phyloP scores from a whole-genome alignment of 2,888 invertebrate species.

The Phortica magna region DNA sequence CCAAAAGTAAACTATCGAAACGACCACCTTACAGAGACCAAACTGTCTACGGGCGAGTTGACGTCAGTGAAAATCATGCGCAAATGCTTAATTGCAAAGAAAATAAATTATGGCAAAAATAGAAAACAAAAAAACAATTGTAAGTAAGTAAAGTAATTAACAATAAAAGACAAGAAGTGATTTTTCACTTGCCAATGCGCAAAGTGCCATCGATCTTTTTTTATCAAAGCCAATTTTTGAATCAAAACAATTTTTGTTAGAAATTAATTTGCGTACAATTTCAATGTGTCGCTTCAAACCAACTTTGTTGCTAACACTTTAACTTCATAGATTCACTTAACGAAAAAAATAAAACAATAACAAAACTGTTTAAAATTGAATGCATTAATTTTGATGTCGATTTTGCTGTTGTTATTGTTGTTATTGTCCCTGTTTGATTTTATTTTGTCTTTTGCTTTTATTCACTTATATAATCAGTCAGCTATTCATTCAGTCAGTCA shows the following conservation, averaged over 20 bases:
- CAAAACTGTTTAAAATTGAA: not conserved
- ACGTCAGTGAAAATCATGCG: too few species aligned
- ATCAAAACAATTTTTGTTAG: not conserved
- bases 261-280: conserved; percentile 4
- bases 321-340: not conserved
- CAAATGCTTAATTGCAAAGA: too few species aligned
- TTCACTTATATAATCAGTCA: not conserved
- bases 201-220: too few species aligned
- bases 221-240: too few species aligned
- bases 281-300: not conserved
- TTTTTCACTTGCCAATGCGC: too few species aligned
- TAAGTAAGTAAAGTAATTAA: too few species aligned
- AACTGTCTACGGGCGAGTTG: too few species aligned
- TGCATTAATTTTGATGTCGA: not conserved
- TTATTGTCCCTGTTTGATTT: not conserved
- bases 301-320: not conserved
- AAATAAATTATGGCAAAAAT: too few species aligned
- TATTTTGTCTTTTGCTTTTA: not conserved
- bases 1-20: too few species aligned
- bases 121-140: too few species aligned
- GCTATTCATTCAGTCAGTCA: not conserved
- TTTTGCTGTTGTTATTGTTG: not conserved
- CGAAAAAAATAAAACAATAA: not conserved
- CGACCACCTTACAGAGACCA: too few species aligned
- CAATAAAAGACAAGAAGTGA: too few species aligned